phyloP scores from a whole-genome alignment of 1,140 invertebrate genomes.

The Meloidogyne exigua region DNA sequence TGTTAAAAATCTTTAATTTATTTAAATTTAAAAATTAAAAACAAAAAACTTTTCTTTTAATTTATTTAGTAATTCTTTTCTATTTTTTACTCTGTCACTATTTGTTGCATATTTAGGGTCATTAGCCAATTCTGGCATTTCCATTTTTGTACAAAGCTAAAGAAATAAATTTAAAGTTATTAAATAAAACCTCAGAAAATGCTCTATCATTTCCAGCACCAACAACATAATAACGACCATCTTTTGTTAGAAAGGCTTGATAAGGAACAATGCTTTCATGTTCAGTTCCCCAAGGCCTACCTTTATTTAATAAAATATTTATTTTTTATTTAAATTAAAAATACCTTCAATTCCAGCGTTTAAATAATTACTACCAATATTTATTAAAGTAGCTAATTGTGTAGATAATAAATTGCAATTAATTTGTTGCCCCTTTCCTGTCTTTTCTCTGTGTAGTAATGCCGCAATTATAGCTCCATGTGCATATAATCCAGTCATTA shows the following conservation, averaged over 20 bases:
- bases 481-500: constrained; percentile 87
- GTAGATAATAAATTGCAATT: constrained; percentile 89
- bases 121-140: constrained; percentile 69
- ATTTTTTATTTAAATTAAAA: neutral
- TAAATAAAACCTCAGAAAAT: constrained; percentile 37
- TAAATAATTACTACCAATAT: constrained; percentile 84
- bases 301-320: constrained; percentile 50
- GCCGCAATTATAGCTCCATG: constrained; percentile 92
- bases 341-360: constrained; percentile 74
- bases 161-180: constrained; percentile 5
- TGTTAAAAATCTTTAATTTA: constrained; percentile 67
- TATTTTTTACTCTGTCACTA: constrained; percentile 74
- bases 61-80: constrained; percentile 72
- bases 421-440: constrained; percentile 82
- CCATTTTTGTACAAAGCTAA: constrained; percentile 71
- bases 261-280: constrained; percentile 93
- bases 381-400: constrained; percentile 72
- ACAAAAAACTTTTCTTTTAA: constrained; percentile 67
- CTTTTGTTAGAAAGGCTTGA: constrained; percentile 68
- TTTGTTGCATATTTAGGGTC: constrained; percentile 76
- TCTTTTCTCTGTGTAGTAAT: constrained; percentile 75
- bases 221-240: constrained; percentile 39
- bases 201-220: constrained; percentile 30
- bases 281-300: constrained; percentile 79
- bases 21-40: constrained; percentile 3